A percentile compares a stretch with the other conserved stretches of the same genome.
Conservation (phyloP, 2,888 invertebrate genomes). For the Cryptocheilus praepositus region DNA sequence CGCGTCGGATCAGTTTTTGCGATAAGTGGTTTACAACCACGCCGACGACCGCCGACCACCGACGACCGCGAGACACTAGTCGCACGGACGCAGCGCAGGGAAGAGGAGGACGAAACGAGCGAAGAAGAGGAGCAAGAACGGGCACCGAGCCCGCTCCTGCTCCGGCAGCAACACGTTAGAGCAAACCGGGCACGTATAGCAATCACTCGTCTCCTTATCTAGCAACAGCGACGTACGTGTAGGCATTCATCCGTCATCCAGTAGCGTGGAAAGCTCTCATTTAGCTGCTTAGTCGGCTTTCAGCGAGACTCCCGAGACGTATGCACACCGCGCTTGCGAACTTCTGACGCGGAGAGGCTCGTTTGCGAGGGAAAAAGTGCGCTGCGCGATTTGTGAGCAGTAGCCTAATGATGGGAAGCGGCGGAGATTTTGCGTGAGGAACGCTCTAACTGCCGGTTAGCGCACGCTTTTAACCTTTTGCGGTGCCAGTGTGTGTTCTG, state of each 20-base stretch:
- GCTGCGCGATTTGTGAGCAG: no score
- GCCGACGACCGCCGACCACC: slow-evolving; percentile 26
- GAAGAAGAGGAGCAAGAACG: slow-evolving; percentile 1
- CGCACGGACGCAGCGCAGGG: slow-evolving; percentile 19
- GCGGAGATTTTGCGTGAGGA: no score
- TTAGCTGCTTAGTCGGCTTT: slow-evolving; percentile 48
- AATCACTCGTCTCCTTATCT: slow-evolving; percentile 63
- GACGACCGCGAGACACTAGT: slow-evolving; percentile 3
- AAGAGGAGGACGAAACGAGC: slow-evolving; percentile 8
- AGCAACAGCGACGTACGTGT: slow-evolving; percentile 56
- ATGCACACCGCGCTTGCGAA: not conserved
- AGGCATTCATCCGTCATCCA: slow-evolving; percentile 66
- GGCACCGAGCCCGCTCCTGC: slow-evolving; percentile 42
- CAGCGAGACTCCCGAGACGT: slow-evolving; percentile 22
- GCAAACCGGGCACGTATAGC: slow-evolving; percentile 54
- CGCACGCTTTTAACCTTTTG: no score
- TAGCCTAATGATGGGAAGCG: no score
- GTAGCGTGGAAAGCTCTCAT: slow-evolving; percentile 65
- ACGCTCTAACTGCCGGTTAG: no score
- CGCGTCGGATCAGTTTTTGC: slow-evolving; percentile 56
- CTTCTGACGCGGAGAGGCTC: no score
- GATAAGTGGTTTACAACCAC: slow-evolving; percentile 45
- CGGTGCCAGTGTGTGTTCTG: no score
- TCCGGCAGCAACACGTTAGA: slow-evolving; percentile 33
- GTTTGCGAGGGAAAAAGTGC: no score